Evolutionary conservation across 2,888 invertebrate species (phyloP), one percentile per base, ranked within the genome.

Genomic region (Clitarchus hookeri): DNA sequence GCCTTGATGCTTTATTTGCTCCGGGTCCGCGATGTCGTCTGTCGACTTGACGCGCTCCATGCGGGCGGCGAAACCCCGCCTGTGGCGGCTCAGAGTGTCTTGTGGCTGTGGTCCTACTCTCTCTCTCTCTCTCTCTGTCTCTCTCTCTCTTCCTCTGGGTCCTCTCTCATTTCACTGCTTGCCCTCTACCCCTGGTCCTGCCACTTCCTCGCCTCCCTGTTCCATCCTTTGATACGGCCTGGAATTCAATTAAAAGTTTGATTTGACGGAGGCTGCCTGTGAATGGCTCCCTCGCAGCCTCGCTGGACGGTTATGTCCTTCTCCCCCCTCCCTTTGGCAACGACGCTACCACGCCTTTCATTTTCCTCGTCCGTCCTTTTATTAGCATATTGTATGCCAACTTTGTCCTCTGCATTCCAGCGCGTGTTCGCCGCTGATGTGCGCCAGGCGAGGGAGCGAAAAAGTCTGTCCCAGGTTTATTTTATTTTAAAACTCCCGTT

Each of bases 171-270:
- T 16, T 2, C 1, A 16, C 16, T 16, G 48, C 48, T 2, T 48
- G 48, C 16, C 48, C 48, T n/a, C 48, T 48, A 2, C 11, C 0
- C 48, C 48, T 2, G 0, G n/a, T 53, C 53, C 3, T 2, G 8
- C 19, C 53, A 16, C 8, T 53, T 19, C 53, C 19, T n/a, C 19
- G 2, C 53, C 53, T n/a, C 53, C 53, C 53, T 53, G 4, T 19
- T 8, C 53, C 53, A 12, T 23, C 23, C 65, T 65, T 65, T 23
- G 65, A n/a, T 23, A 65, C 65, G 65, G 65, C 8, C 65, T 65
- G 65, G 65, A 65, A 65, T 65, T 65, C 65, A 65, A 65, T 65
- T 65, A 65, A 65, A 65, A 65, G 65, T 65, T 65, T 65, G 65
- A 65, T 65, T 65, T 65, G 65, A 65, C 65, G 65, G 65, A 65